These are phyloP conservation scores for Pseudopipra pipra DNA, from an alignment of 2,113 vertebrate genomes.

Conservation along the genomic window DNA sequence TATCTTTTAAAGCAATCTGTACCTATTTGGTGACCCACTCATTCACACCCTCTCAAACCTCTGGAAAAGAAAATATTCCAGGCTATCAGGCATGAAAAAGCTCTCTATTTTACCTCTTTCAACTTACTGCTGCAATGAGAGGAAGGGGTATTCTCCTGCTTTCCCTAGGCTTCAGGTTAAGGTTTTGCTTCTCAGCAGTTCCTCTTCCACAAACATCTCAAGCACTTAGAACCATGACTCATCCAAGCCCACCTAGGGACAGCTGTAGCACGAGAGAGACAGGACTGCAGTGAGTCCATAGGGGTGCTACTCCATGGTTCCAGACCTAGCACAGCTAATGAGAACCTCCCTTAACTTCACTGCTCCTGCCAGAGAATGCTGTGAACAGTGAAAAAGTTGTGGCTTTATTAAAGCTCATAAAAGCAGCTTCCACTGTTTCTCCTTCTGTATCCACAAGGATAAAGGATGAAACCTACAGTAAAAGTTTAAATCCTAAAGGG, in stretches of 20 bases:
- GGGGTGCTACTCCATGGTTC: accelerated
- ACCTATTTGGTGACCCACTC: neutral
- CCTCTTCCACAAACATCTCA: neutral
- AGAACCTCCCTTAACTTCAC: neutral
- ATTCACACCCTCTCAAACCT: neutral
- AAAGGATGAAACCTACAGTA: neutral
- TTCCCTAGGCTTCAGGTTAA: neutral
- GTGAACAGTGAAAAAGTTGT: neutral
- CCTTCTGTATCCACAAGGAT: neutral
- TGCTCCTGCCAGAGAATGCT: neutral
- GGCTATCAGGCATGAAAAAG: neutral
- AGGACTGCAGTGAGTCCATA: accelerated
- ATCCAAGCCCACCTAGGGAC: neutral
- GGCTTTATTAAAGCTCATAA: neutral
- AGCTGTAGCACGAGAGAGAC: neutral
- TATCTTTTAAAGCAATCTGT: neutral
- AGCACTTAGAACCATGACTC: neutral
- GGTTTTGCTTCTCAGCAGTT: neutral
- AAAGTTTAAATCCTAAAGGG: neutral
- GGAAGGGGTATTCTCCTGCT: neutral
- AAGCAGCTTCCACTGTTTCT: neutral
- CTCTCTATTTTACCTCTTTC: neutral
- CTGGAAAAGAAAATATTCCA: neutral
- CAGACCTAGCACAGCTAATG: neutral
- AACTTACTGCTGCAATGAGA: neutral